phyloP scores from a whole-genome alignment of 1,140 invertebrate species.

The Ips typographus region DNA sequence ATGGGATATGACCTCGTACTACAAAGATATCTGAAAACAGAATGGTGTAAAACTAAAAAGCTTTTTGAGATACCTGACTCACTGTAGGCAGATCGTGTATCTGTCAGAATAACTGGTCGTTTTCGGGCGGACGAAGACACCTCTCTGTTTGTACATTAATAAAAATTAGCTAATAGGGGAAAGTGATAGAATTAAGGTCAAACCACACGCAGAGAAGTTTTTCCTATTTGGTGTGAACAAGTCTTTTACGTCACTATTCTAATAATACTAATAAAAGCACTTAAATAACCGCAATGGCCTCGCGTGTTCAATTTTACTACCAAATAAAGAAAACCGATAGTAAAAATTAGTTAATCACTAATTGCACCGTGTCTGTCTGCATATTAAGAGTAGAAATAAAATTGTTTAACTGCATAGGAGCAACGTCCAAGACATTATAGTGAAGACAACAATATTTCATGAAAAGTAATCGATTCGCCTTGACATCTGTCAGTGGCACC shows the following conservation, averaged over 20 bases:
- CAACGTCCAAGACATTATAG: too few relatives aligned
- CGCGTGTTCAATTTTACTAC: too few relatives aligned
- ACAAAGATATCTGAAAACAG: slow-evolving; percentile 5
- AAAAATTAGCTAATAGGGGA: slow-evolving; percentile 50
- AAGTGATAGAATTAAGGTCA: not conserved
- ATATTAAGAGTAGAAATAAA: too few relatives aligned
- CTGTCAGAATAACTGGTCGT: slow-evolving; percentile 39
- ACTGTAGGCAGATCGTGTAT: slow-evolving; percentile 43
- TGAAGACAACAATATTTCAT: slow-evolving; percentile 18
- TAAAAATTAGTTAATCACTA: too few relatives aligned
- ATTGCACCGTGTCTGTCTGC: too few relatives aligned
- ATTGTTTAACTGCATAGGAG: too few relatives aligned
- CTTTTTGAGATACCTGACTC: slow-evolving; percentile 50
- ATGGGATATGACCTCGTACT: not conserved
- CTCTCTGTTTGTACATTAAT: slow-evolving; percentile 43
- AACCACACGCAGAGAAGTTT: not conserved
- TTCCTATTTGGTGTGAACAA: too few relatives aligned
- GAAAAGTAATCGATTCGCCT: slow-evolving; percentile 30
- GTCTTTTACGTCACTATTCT: too few relatives aligned
- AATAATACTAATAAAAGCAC: too few relatives aligned
- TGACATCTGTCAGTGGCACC: slow-evolving; percentile 30
- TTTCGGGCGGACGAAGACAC: slow-evolving; percentile 41
- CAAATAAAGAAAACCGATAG: too few relatives aligned
- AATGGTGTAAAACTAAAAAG: slow-evolving; percentile 44
- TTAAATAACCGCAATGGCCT: too few relatives aligned